Evolutionary conservation across 2,888 invertebrate genomes (phyloP).

Genomic region (Synanthedon myopaeformis): DNA sequence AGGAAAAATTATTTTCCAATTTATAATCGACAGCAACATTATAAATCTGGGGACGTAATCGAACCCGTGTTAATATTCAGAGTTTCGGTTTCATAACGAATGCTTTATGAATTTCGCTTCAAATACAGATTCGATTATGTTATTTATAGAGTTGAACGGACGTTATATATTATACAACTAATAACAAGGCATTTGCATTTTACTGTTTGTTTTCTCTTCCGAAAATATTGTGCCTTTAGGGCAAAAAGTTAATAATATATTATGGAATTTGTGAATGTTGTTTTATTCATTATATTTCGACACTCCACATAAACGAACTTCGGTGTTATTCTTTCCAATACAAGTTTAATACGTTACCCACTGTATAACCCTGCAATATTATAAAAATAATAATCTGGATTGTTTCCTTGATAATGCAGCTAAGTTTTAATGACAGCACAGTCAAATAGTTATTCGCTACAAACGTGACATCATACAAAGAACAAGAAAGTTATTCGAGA

Average conservation of each 20-base stretch:
- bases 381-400: no score
- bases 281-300: no score
- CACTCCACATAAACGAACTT: no score
- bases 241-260: constrained; percentile 6
- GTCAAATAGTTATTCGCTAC: not conserved
- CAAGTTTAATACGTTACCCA: no score
- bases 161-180: constrained; percentile 36
- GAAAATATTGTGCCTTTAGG: constrained; percentile 3
- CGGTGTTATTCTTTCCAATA: no score
- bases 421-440: not conserved
- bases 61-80: constrained; percentile 20
- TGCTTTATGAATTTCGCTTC: constrained; percentile 30
- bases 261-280: not conserved
- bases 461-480: not conserved
- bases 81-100: constrained; percentile 28
- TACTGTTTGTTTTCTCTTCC: constrained; percentile 30
- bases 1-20: not conserved
- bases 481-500: not conserved
- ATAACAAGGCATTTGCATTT: constrained; percentile 45
- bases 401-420: no score
- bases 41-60: not conserved
- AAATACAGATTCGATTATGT: constrained; percentile 27
- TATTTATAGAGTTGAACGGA: constrained; percentile 37
- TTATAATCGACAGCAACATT: not conserved
- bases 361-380: no score